These are phyloP conservation scores for Oxystoma pomonae DNA, from an alignment of 2,888 invertebrate genomes.

Conservation along the genomic window DNA sequence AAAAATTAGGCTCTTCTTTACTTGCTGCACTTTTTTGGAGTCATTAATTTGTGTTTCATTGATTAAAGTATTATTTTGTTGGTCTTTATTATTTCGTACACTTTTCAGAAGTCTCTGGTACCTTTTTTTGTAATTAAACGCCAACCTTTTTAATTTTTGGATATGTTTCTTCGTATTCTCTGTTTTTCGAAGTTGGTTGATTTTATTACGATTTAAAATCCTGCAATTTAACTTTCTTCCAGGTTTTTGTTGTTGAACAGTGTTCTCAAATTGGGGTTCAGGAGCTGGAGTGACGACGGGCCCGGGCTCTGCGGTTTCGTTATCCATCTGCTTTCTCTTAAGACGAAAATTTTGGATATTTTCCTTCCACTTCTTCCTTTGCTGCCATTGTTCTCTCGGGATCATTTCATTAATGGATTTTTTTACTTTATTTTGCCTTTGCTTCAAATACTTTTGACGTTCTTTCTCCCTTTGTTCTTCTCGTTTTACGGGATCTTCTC, in stretches of 20 bases:
- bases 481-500: neutral
- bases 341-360: neutral
- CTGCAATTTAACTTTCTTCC: no score
- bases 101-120: no score
- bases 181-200: no score
- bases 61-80: constrained; percentile 1
- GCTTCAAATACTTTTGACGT: neutral
- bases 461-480: neutral
- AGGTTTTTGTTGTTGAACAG: no score
- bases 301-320: no score
- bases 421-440: neutral
- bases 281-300: no score
- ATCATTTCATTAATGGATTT: neutral
- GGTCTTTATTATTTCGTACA: no score
- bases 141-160: no score
- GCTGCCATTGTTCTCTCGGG: neutral
- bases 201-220: no score
- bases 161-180: no score
- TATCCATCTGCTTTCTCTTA: neutral
- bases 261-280: no score
- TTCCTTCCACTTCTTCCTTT: neutral
- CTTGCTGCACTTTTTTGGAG: neutral
- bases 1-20: neutral
- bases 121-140: no score
- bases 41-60: neutral